Evolutionary conservation across 2,113 vertebrate genomes (phyloP).

Genomic region (Paracanthobrama guichenoti): DNA sequence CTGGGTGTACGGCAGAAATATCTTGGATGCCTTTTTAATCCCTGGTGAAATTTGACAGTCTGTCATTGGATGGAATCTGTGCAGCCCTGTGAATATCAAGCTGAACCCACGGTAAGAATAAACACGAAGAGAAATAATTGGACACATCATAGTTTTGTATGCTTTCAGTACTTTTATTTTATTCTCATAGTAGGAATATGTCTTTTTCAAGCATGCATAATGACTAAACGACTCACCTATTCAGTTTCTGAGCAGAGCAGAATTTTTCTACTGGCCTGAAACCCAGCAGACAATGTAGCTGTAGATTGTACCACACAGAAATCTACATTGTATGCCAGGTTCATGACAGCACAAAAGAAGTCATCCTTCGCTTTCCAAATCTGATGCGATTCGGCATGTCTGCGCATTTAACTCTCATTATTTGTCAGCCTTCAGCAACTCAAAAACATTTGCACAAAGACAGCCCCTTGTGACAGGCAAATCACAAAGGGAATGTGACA

Average conservation of each 20-base stretch:
- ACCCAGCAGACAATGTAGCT: conserved; percentile 99
- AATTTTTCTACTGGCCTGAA: conserved; percentile 86
- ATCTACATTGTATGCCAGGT: conserved; percentile 99
- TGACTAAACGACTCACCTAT: conserved; percentile 57
- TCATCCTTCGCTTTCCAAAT: conserved; percentile 36
- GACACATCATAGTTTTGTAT: conserved; percentile 35
- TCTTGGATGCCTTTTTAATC: conserved; percentile 52
- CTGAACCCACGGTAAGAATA: conserved; percentile 33
- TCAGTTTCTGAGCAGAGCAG: not conserved
- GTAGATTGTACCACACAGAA: conserved; percentile 97
- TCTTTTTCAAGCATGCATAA: conserved; percentile 16
- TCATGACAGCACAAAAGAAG: conserved; percentile 82
- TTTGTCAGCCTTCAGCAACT: conserved; percentile 50
- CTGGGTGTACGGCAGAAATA: conserved; percentile 48
- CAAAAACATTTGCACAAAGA: conserved; percentile 44
- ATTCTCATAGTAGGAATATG: conserved; percentile 10
- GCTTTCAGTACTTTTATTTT: conserved; percentile 47
- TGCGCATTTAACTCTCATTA: conserved; percentile 46
- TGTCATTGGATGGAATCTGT: conserved; percentile 48
- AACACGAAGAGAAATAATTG: conserved; percentile 32
- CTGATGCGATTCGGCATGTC: conserved; percentile 36
- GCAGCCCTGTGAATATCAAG: conserved; percentile 50
- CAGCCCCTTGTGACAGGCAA: conserved; percentile 51
- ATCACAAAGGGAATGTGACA: conserved; percentile 57
- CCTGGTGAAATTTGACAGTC: conserved; percentile 58